These are phyloP conservation scores for Cephus runcator DNA, from an alignment of 2,888 invertebrate genomes.

Conservation along the genomic window DNA sequence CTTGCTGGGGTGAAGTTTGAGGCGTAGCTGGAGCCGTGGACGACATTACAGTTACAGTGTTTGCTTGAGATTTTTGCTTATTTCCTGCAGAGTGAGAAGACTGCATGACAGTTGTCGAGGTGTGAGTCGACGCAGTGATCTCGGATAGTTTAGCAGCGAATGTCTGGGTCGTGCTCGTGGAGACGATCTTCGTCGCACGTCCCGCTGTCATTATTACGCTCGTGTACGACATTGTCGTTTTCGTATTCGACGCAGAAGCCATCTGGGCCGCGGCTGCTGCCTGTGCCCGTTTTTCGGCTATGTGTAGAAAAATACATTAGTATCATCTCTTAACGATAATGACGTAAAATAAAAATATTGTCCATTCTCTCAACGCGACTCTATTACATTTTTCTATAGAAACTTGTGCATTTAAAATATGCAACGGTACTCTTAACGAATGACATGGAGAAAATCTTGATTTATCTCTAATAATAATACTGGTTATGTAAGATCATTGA, in stretches of 20 bases:
- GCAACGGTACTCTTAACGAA: neutral
- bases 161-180: slow-evolving; percentile 74
- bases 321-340: neutral
- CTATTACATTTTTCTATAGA: neutral
- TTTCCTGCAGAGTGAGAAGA: slow-evolving; percentile 45
- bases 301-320: neutral
- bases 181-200: slow-evolving; percentile 63
- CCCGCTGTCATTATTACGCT: slow-evolving; percentile 70
- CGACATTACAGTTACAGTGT: slow-evolving; percentile 33
- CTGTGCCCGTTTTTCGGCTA: slow-evolving; percentile 67
- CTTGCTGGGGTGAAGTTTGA: slow-evolving; percentile 46
- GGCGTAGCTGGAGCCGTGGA: slow-evolving; percentile 38
- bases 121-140: slow-evolving; percentile 61
- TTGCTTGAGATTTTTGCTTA: slow-evolving; percentile 47
- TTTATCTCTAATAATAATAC: neutral
- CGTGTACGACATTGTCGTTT: slow-evolving; percentile 71
- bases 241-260: slow-evolving; percentile 66
- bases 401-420: no score
- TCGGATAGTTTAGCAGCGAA: slow-evolving; percentile 81
- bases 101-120: slow-evolving; percentile 48
- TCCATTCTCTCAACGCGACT: neutral
- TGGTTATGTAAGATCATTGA: neutral
- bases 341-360: neutral
- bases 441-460: neutral
- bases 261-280: slow-evolving; percentile 61